phyloP scores from a whole-genome alignment of 2,888 invertebrate genomes.

The Agrochola circellaris region DNA sequence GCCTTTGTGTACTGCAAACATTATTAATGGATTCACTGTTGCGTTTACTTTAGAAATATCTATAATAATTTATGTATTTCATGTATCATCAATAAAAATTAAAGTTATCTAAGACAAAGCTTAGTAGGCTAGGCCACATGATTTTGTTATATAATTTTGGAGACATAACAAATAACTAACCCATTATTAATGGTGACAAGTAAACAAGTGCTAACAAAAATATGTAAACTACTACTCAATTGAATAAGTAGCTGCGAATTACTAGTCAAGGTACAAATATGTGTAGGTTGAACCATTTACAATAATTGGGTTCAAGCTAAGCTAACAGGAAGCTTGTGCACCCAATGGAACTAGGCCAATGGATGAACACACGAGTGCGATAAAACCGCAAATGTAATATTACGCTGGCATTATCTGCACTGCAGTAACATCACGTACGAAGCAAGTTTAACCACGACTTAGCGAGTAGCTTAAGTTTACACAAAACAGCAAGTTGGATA shows the following conservation, averaged over 20 bases:
- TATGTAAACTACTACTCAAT: slow-evolving; percentile 26
- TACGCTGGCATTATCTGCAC: slow-evolving; percentile 29
- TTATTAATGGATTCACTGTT: slow-evolving; percentile 42
- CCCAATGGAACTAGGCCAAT: slow-evolving; percentile 67
- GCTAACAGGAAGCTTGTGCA: slow-evolving; percentile 72
- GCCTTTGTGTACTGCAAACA: slow-evolving; percentile 49
- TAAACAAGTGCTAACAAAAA: slow-evolving; percentile 3
- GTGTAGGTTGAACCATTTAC: slow-evolving; percentile 69
- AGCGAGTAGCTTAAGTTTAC: slow-evolving; percentile 69
- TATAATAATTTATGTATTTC: not conserved
- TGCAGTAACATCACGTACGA: slow-evolving; percentile 47
- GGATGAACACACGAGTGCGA: slow-evolving; percentile 48
- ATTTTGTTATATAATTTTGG: not conserved
- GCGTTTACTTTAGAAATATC: slow-evolving; percentile 7
- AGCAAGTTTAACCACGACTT: slow-evolving; percentile 58
- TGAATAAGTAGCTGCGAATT: slow-evolving; percentile 49
- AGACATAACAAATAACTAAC: slow-evolving; percentile 7
- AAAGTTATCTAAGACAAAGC: not conserved
- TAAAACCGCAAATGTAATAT: slow-evolving; percentile 47
- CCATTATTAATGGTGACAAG: slow-evolving; percentile 16
- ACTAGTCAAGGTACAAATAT: slow-evolving; percentile 50
- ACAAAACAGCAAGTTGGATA: slow-evolving; percentile 71
- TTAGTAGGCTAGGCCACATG: not conserved
- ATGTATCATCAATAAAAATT: not conserved
- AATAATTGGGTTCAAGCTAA: slow-evolving; percentile 67